Evolutionary conservation across 2,888 invertebrate species (phyloP), one percentile per base, ranked within the genome.

Genomic region (Danaus chrysippus): DNA sequence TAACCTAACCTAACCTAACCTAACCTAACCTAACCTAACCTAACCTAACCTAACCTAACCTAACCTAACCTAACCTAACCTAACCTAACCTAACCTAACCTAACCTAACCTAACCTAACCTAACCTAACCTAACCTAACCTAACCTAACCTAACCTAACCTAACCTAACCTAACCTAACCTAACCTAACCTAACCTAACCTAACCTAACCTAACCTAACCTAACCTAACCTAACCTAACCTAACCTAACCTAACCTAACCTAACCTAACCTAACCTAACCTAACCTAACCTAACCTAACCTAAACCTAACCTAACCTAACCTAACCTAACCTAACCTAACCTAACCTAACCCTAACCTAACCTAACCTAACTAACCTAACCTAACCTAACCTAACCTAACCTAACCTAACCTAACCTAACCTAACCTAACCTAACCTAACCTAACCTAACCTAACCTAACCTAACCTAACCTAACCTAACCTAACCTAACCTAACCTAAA

Each of bases 381-480:
- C n/a, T n/a, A n/a, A n/a, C n/a, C n/a, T n/a, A n/a, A n/a, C n/a
- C n/a, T n/a, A n/a, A n/a, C n/a, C n/a, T n/a, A n/a, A n/a, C n/a
- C n/a, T n/a, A n/a, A n/a, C n/a, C n/a, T n/a, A n/a, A n/a, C n/a
- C n/a, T n/a, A n/a, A n/a, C n/a, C n/a, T n/a, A n/a, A n/a, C n/a
- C 63, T 56, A 56, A 58, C 49, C 62, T 58, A 58, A 59, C 63
- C 60, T 61, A 64, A 60, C 64, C 61, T 64, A 63, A 63, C 63
- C 59, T 63, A 63, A 63, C 63, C 66, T 66, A 59, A 63, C 65
- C 68, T 62, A 63, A 60, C 65, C 65, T 68, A 65, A 62, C 64
- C 68, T 62, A 62, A 66, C 63, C 66, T 58, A 56, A 46, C 56
- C 57, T 54, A 64, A 54, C 58, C 56, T 59, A 66, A 66, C 64